Evolutionary conservation across 1,140 invertebrate genomes (phyloP), one percentile per base, ranked within the genome.

Genomic region (Drosophila persimilis): DNA sequence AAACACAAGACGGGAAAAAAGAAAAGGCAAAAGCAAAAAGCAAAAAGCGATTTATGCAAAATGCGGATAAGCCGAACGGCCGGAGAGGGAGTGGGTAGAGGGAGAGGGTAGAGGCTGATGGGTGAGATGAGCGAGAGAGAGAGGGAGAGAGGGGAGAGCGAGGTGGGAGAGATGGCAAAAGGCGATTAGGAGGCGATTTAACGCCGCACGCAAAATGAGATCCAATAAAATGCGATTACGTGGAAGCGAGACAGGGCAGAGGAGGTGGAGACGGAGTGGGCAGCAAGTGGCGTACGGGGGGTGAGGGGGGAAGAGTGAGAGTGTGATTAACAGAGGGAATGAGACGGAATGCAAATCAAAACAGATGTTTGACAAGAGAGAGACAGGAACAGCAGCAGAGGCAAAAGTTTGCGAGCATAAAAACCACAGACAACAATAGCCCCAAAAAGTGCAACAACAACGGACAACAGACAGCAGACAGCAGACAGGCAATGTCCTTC

Each of bases 201-300:
- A 77, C 61, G 77, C 74, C 61, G 77, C 74, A 86, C 73, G 72
- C 63, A 86, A 77, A 77, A 76, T 80, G 77, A 76, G 77, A 77
- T 75, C 77, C 80, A 77, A 85, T 85, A 86, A 86, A 80, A 85
- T 65, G 73, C 63, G 63, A 75, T 80, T 77, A 85, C 61, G 62
- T 73, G 69, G 35, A 44, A 11, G 7, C 15, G 15, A 13, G 35
- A 44, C 24, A 20, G 24, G 17, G 6, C 26, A 24, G 29, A 26
- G 13, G 44, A 13, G 22, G 24, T 7, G 9, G 26, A 51, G 41
- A n/a, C 20, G 26, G 29, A 9, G 7, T 31, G 29, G 6, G 29
- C 17, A 17, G 17, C 17, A 17, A 17, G 17, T 17, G 17, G 17
- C 17, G 17, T 2, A 7, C 29, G 29, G 0, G 11, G 55, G 6